Conservation (phyloP, 2,113 vertebrate genomes). For the Oncorhynchus keta region DNA sequence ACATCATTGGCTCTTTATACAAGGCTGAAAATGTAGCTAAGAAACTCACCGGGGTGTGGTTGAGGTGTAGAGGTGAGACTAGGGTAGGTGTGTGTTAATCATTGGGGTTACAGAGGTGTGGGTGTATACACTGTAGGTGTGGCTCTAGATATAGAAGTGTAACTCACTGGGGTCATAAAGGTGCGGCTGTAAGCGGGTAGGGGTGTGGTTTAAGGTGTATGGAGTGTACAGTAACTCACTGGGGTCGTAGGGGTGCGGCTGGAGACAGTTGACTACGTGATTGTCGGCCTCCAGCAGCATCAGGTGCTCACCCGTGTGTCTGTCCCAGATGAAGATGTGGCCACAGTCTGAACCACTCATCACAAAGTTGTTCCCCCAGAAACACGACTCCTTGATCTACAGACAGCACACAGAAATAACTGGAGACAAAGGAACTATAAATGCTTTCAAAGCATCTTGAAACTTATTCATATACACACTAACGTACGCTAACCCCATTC, state of each 20-base stretch:
- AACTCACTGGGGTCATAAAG: not conserved
- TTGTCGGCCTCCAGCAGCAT: slow-evolving; percentile 99
- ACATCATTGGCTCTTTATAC: too few species aligned
- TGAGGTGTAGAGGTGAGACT: not conserved
- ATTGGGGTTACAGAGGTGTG: not conserved
- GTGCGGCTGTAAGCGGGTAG: not conserved
- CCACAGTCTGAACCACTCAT: slow-evolving; percentile 98
- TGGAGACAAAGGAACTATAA: not conserved
- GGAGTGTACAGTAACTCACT: slow-evolving; percentile 74
- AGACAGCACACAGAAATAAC: not conserved
- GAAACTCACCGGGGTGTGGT: not conserved
- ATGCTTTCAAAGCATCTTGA: not conserved
- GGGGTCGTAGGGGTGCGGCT: slow-evolving; percentile 96
- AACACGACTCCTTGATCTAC: slow-evolving; percentile 97
- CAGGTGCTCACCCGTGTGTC: slow-evolving; percentile 91
- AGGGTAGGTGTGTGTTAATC: not conserved
- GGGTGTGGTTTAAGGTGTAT: too few species aligned
- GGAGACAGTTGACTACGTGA: slow-evolving; percentile 97
- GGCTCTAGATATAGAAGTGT: not conserved
- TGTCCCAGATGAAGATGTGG: slow-evolving; percentile 98
- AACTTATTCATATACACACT: too few species aligned
- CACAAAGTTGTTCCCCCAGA: slow-evolving; percentile 98
- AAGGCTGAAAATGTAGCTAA: too few species aligned
- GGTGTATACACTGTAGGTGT: not conserved
- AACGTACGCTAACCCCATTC: too few species aligned